A percentile compares a stretch with the other conserved stretches of the same genome.
Conservation (phyloP, 2,888 invertebrate species). For the Antitype chi region DNA sequence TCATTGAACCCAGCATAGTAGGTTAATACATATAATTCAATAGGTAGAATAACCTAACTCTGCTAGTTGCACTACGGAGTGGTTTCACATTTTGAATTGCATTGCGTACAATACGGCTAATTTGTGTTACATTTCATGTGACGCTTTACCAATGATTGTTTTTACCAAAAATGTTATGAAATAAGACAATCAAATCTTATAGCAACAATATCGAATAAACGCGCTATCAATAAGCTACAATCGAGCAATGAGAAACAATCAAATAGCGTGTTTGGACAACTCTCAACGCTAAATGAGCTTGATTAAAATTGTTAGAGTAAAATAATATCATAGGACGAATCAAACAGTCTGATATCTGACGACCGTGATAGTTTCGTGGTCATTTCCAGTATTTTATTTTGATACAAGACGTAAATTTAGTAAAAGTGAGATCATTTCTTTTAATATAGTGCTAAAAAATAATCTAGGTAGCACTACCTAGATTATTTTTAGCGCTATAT, state of each 20-base stretch:
- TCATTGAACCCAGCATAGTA: background rate
- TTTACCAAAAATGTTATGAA: background rate
- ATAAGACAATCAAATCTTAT: background rate
- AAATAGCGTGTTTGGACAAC: conserved; percentile 1
- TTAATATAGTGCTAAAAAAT: background rate
- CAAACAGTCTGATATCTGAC: background rate
- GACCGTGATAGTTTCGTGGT: background rate
- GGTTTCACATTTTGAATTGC: no score
- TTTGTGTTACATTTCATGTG: no score
- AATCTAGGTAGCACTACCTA: no score
- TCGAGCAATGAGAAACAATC: conserved; percentile 48
- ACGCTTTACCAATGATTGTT: background rate
- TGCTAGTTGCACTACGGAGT: background rate
- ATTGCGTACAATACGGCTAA: no score
- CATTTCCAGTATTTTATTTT: background rate
- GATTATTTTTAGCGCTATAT: no score
- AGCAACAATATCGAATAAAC: background rate
- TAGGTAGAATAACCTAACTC: background rate
- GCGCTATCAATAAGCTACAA: conserved; percentile 8
- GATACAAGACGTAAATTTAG: background rate
- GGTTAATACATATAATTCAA: background rate
- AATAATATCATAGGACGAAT: conserved; percentile 34
- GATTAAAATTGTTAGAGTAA: conserved; percentile 48
- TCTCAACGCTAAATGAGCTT: conserved; percentile 27
- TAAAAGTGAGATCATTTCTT: background rate